Evolutionary conservation across 2,113 vertebrate species (phyloP).

Genomic region (Alligator mississippiensis): DNA sequence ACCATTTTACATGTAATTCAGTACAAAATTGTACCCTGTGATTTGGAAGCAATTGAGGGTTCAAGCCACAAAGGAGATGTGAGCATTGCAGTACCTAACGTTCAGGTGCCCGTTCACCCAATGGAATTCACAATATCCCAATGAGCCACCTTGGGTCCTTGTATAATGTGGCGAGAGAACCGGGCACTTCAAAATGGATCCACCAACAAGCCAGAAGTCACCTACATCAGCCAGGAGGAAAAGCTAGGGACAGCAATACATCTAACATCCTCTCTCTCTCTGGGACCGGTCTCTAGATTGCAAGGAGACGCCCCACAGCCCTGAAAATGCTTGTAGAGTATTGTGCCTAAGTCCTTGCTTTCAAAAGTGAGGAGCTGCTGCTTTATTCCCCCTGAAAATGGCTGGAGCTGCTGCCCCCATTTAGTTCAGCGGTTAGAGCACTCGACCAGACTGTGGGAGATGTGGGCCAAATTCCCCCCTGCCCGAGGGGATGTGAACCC

Average conservation of each 20-base stretch:
- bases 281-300: not conserved
- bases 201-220: not conserved
- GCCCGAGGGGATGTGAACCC: not conserved
- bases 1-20: not conserved
- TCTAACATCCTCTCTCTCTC: not conserved
- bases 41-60: not conserved
- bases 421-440: not conserved
- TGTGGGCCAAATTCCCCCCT: not conserved
- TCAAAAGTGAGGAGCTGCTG: too few relatives aligned
- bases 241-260: not conserved
- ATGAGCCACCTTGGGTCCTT: not conserved
- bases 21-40: not conserved
- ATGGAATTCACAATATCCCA: fast-evolving
- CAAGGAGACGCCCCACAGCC: not conserved
- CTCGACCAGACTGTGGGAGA: not conserved
- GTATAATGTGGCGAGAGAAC: fast-evolving
- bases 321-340: not conserved
- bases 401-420: fast-evolving
- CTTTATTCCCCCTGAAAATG: too few relatives aligned
- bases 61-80: not conserved
- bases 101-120: not conserved
- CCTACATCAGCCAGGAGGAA: not conserved
- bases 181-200: fast-evolving
- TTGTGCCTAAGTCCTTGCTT: too few relatives aligned
- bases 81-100: not conserved